Evolutionary conservation across 2,797 vertebrate genomes (phyloP).

Genomic region (Gymnoscopelus braueri): DNA sequence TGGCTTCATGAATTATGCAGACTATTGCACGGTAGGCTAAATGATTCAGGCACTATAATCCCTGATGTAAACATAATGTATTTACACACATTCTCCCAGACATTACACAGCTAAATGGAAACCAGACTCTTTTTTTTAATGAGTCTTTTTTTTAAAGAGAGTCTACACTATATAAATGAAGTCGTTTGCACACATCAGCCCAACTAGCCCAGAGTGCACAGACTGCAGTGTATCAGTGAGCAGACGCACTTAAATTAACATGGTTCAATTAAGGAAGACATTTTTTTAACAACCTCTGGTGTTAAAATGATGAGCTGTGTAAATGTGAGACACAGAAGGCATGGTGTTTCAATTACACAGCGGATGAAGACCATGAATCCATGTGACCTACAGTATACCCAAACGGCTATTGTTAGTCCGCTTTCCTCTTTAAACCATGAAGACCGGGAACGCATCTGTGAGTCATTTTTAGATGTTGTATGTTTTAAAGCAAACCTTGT

Average conservation of each 20-base stretch:
- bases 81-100: slow-evolving; percentile 49
- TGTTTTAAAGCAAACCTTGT: too few species aligned
- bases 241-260: slow-evolving; percentile 5
- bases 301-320: slow-evolving; percentile 5
- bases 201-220: slow-evolving; percentile 9
- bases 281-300: background rate
- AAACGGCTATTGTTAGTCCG: too few species aligned
- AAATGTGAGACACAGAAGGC: too few species aligned
- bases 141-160: background rate
- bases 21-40: slow-evolving; percentile 43
- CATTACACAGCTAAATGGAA: slow-evolving; percentile 37
- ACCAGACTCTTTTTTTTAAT: slow-evolving; percentile 31
- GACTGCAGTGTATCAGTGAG: slow-evolving; percentile 35
- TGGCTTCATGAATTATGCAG: slow-evolving; percentile 59
- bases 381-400: too few species aligned
- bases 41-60: slow-evolving; percentile 36
- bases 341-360: too few species aligned
- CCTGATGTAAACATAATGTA: slow-evolving; percentile 52
- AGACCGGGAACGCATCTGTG: too few species aligned
- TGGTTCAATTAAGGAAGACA: slow-evolving; percentile 1
- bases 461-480: too few species aligned
- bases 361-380: too few species aligned
- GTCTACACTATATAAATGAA: slow-evolving; percentile 7
- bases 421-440: too few species aligned
- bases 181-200: slow-evolving; percentile 24